Conservation (phyloP, 1,140 invertebrate genomes). For the Drosophila mojavensis region DNA sequence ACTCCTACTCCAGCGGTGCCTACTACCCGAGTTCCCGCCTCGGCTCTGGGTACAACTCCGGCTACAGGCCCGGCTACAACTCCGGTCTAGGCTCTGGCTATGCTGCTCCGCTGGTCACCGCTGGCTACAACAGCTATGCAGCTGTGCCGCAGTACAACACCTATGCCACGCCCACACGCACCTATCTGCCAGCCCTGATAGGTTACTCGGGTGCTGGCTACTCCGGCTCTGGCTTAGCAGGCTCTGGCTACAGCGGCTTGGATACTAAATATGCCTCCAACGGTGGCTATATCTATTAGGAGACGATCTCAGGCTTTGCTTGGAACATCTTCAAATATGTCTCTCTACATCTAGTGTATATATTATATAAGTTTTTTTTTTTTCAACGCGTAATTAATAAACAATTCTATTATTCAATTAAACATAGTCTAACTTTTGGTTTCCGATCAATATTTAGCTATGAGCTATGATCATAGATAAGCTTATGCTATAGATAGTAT, state of each 20-base stretch:
- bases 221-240: conserved; percentile 21
- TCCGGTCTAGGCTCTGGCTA: conserved; percentile 1
- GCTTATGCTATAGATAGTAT: too few relatives aligned
- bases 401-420: too few relatives aligned
- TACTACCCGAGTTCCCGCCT: conserved; percentile 31
- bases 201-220: conserved; percentile 40
- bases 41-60: too few relatives aligned
- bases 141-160: conserved; percentile 55
- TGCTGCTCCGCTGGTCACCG: conserved; percentile 29
- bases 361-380: too few relatives aligned
- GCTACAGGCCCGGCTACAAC: too few relatives aligned
- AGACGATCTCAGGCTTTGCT: not conserved
- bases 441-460: too few relatives aligned
- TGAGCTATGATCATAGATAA: too few relatives aligned
- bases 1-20: conserved; percentile 17
- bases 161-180: conserved; percentile 55
- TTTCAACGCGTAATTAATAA: too few relatives aligned
- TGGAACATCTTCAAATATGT: too few relatives aligned
- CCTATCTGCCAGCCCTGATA: conserved; percentile 51
- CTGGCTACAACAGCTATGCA: conserved; percentile 57
- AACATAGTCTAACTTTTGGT: too few relatives aligned
- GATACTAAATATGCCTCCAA: conserved; percentile 75
- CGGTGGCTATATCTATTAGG: conserved; percentile 76
- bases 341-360: too few relatives aligned
- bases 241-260: conserved; percentile 52